A percentile compares a stretch with the other conserved stretches of the same genome.
Evolutionary conservation across 2,797 vertebrate genomes (phyloP).

Genomic region (Naso thynnoides): DNA sequence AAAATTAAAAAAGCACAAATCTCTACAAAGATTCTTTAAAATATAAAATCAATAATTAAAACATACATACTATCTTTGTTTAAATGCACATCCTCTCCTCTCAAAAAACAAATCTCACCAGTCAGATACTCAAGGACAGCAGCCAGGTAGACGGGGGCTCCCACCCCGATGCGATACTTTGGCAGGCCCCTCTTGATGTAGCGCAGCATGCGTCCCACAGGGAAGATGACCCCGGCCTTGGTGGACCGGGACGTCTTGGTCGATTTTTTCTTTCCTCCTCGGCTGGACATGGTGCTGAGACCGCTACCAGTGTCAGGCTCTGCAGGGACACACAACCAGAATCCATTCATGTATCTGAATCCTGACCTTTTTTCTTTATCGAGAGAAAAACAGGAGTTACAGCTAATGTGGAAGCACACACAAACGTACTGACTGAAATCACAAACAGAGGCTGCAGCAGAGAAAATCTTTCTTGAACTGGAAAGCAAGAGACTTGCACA

Average conservation of each 20-base stretch:
- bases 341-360: not conserved
- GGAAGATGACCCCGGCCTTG: slow-evolving; percentile 98
- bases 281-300: slow-evolving; percentile 91
- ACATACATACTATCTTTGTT: not conserved
- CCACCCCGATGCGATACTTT: slow-evolving; percentile 97
- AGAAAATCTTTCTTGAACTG: not conserved
- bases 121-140: slow-evolving; percentile 98
- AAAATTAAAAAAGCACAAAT: too few relatives aligned
- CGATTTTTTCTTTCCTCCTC: slow-evolving; percentile 97
- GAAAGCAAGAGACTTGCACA: not conserved
- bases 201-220: slow-evolving; percentile 97
- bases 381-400: not conserved
- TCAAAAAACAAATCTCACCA: slow-evolving; percentile 82
- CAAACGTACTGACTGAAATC: not conserved
- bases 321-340: slow-evolving; percentile 15
- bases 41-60: not conserved
- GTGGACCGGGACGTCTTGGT: slow-evolving; percentile 97
- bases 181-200: slow-evolving; percentile 97
- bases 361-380: not conserved
- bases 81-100: slow-evolving; percentile 1
- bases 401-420: not conserved
- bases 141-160: slow-evolving; percentile 97
- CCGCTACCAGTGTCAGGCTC: slow-evolving; percentile 51
- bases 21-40: not conserved
- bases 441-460: not conserved